Evolutionary conservation across 2,888 invertebrate species (phyloP).

Genomic region (Operophtera brumata): DNA sequence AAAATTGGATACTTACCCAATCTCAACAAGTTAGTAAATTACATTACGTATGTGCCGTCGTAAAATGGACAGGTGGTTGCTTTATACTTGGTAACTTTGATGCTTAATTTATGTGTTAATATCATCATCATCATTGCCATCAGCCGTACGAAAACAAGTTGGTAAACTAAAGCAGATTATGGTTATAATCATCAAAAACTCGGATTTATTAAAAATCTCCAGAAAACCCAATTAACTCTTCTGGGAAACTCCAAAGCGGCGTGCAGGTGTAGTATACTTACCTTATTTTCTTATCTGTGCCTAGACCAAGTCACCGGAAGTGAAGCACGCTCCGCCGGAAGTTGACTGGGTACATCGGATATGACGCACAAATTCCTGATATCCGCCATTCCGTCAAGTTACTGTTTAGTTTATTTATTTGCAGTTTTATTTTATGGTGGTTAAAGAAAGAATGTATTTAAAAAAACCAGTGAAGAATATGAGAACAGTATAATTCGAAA

Average conservation of each 20-base stretch:
- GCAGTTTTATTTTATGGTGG: not conserved
- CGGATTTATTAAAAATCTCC: not conserved
- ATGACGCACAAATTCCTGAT: slow-evolving; percentile 73
- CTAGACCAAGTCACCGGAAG: slow-evolving; percentile 38
- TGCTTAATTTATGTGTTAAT: too few species aligned
- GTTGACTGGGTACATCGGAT: slow-evolving; percentile 64
- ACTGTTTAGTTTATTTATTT: slow-evolving; percentile 16
- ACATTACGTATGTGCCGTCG: too few species aligned
- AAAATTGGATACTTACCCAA: too few species aligned
- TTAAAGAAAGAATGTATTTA: not conserved
- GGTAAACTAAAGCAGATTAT: too few species aligned
- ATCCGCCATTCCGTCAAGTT: slow-evolving; percentile 48
- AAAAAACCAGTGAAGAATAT: too few species aligned
- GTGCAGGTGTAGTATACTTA: not conserved
- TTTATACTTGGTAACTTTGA: too few species aligned
- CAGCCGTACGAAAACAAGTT: too few species aligned
- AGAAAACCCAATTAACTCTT: not conserved
- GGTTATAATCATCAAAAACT: too few species aligned
- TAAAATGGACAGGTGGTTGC: too few species aligned
- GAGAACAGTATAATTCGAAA: too few species aligned
- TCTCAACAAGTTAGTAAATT: too few species aligned
- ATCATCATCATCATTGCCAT: too few species aligned
- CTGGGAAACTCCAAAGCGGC: not conserved
- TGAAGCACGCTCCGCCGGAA: slow-evolving; percentile 56
- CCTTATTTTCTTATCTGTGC: not conserved